phyloP scores from a whole-genome alignment of 2,797 vertebrate genomes.

The Xenops minutus region DNA sequence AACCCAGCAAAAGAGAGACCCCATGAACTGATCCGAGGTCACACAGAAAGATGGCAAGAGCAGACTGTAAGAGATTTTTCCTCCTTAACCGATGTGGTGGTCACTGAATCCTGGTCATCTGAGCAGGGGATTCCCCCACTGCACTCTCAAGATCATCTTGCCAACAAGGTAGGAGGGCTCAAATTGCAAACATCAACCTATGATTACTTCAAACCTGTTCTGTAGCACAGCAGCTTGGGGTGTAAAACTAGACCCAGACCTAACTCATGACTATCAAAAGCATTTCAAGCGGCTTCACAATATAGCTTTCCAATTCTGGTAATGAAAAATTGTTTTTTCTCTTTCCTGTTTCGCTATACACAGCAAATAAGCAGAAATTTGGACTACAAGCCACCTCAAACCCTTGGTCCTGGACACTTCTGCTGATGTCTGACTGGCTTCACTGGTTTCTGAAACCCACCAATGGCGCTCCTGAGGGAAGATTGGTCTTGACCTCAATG shows the following conservation, averaged over 20 bases:
- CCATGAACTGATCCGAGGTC: neutral
- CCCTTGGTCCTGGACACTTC: neutral
- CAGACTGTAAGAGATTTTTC: neutral
- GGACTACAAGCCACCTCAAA: neutral
- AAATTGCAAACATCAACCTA: fast-evolving
- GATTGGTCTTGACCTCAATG: fast-evolving
- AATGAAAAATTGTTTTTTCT: neutral
- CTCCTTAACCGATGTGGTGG: fast-evolving
- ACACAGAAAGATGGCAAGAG: neutral
- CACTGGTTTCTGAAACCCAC: neutral
- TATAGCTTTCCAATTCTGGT: neutral
- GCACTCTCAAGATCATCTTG: neutral
- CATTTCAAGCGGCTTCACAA: neutral
- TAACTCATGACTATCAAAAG: neutral
- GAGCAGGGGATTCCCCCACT: neutral
- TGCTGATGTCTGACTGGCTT: neutral
- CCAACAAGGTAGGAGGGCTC: neutral
- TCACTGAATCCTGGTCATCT: neutral
- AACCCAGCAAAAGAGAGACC: neutral
- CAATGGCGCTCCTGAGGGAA: neutral
- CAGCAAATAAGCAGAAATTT: neutral
- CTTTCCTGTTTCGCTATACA: neutral
- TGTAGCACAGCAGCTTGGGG: neutral
- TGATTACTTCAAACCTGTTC: neutral
- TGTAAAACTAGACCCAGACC: neutral